Conservation (phyloP, 2,113 vertebrate species). For the Upupa epops region DNA sequence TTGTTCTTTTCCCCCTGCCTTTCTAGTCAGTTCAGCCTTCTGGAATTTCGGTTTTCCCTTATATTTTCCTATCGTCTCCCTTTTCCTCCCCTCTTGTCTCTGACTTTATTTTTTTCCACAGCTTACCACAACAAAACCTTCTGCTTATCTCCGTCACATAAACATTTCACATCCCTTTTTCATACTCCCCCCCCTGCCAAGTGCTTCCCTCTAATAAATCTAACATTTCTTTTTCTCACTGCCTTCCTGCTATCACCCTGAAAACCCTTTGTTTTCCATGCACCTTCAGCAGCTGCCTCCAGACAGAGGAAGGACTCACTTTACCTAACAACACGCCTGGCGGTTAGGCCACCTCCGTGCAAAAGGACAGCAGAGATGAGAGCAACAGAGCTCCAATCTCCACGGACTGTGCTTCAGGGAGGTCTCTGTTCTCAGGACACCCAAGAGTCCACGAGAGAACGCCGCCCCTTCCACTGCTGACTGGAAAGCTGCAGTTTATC, state of each 20-base stretch:
- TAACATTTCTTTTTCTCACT: background rate
- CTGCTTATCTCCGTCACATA: background rate
- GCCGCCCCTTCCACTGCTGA: background rate
- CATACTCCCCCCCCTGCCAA: background rate
- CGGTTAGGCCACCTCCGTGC: background rate
- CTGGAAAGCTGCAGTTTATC: background rate
- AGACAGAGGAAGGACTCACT: background rate
- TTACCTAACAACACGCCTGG: background rate
- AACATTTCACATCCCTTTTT: background rate
- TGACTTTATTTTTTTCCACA: background rate
- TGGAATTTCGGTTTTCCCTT: background rate
- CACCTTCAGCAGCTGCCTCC: background rate
- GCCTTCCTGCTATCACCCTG: background rate
- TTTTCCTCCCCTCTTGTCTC: background rate
- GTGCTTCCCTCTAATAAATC: background rate
- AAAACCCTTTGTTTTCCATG: background rate
- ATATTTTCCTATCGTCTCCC: background rate
- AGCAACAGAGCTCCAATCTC: background rate
- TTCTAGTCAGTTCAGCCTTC: slow-evolving; percentile 20
- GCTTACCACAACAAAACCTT: background rate
- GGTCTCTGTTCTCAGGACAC: background rate
- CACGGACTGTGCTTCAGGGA: background rate
- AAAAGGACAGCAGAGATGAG: background rate
- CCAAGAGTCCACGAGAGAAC: background rate
- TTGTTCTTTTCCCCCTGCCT: slow-evolving; percentile 24